Conservation (phyloP, 1,140 invertebrate species). For the Tachypleus tridentatus region DNA sequence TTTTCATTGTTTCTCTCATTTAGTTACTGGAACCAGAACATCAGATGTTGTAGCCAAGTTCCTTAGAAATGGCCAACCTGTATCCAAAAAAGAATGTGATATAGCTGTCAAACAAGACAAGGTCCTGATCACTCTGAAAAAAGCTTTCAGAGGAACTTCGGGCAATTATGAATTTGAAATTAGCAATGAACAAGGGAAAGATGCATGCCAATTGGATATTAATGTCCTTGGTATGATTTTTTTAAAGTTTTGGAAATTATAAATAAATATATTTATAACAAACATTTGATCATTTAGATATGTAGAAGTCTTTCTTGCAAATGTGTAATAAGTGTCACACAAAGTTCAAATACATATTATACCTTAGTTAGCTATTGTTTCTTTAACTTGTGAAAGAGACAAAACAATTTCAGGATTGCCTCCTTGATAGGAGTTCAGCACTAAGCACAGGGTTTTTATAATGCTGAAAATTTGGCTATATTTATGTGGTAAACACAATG, state of each 20-base stretch:
- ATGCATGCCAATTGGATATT: slow-evolving; percentile 64
- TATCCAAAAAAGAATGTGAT: slow-evolving; percentile 77
- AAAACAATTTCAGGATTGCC: too few species aligned
- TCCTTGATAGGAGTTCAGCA: too few species aligned
- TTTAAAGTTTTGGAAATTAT: background rate
- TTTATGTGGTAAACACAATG: too few species aligned
- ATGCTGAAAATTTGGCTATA: too few species aligned
- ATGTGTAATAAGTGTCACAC: too few species aligned
- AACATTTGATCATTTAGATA: background rate
- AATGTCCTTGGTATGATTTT: slow-evolving; percentile 45
- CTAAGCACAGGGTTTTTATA: too few species aligned
- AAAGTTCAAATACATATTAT: too few species aligned
- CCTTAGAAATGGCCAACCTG: slow-evolving; percentile 70
- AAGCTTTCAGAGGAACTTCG: slow-evolving; percentile 56
- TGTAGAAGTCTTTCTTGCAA: too few species aligned
- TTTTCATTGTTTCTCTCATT: too few species aligned
- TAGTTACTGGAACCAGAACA: slow-evolving; percentile 72
- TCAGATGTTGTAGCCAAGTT: slow-evolving; percentile 77
- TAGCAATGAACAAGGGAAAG: slow-evolving; percentile 74
- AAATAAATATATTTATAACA: background rate
- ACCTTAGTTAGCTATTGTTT: too few species aligned
- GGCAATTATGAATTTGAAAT: slow-evolving; percentile 78
- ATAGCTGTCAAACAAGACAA: slow-evolving; percentile 79
- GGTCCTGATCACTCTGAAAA: slow-evolving; percentile 77
- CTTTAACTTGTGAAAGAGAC: too few species aligned